phyloP scores from a whole-genome alignment of 2,888 invertebrate species.

The Phorcus lineatus region DNA sequence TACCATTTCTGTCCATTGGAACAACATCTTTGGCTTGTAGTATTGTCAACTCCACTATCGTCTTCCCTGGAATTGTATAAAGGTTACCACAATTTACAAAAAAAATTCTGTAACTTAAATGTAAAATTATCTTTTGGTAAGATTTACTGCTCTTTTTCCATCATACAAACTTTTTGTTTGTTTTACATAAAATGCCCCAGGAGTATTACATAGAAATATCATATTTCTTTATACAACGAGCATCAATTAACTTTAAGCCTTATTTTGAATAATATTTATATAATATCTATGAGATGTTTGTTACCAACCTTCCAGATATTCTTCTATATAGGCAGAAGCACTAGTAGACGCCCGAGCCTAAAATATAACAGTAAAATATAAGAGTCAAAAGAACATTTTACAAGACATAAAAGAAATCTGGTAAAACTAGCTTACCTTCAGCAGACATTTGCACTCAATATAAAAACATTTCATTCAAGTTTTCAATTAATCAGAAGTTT shows the following conservation, averaged over 20 bases:
- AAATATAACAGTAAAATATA: background rate
- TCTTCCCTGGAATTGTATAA: conserved; percentile 57
- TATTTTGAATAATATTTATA: too few relatives aligned
- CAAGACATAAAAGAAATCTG: background rate
- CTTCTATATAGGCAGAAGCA: conserved; percentile 30
- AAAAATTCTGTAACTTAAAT: too few relatives aligned
- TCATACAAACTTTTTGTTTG: too few relatives aligned
- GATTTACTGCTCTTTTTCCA: too few relatives aligned
- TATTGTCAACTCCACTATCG: conserved; percentile 77
- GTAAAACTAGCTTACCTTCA: background rate
- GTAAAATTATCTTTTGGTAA: too few relatives aligned
- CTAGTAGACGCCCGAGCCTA: conserved; percentile 3
- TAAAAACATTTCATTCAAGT: too few relatives aligned
- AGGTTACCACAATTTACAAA: background rate
- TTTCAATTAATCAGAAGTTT: too few relatives aligned
- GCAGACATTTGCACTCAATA: too few relatives aligned
- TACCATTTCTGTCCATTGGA: conserved; percentile 78
- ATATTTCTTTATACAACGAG: background rate
- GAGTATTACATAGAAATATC: background rate
- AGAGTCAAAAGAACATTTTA: background rate
- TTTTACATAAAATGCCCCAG: too few relatives aligned
- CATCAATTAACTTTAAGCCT: background rate
- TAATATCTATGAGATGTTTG: too few relatives aligned
- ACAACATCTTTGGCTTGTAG: conserved; percentile 77
- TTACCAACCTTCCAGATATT: conserved; percentile 31